Percentiles rank a stretch among this genome's conserved stretches.
phyloP scores from a whole-genome alignment of 2,888 invertebrate species.

The Drosophila falleni region DNA sequence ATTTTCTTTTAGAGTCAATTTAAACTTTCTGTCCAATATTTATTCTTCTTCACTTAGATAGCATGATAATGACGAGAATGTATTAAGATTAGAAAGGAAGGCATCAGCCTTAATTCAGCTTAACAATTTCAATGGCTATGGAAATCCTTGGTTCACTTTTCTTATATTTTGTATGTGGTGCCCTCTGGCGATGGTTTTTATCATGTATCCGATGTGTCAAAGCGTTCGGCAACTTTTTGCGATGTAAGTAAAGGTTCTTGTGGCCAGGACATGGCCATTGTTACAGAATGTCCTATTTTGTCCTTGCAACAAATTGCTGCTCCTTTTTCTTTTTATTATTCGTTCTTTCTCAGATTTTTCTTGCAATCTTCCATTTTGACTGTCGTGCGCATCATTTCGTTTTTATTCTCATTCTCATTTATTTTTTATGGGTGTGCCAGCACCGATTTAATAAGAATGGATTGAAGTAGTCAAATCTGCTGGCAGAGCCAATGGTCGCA shows the following conservation, averaged over 20 bases:
- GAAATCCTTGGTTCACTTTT: constrained; percentile 47
- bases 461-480: constrained; percentile 7
- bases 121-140: constrained; percentile 43
- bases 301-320: constrained; percentile 73
- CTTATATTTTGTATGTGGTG: constrained; percentile 8
- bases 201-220: constrained; percentile 52
- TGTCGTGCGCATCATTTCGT: constrained; percentile 32
- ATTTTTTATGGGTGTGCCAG: constrained; percentile 33
- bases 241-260: constrained; percentile 32
- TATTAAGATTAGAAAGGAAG: constrained; percentile 12
- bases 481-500: constrained; percentile 8
- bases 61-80: constrained; percentile 1
- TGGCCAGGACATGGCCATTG: constrained; percentile 62
- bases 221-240: constrained; percentile 51
- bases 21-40: constrained; percentile 21
- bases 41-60: constrained; percentile 19
- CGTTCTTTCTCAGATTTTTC: constrained; percentile 22
- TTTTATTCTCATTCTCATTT: constrained; percentile 48
- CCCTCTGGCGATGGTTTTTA: constrained; percentile 28
- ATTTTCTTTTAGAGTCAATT: constrained; percentile 5
- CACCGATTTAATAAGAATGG: too few relatives aligned
- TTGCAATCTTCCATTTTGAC: constrained; percentile 41
- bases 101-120: constrained; percentile 31
- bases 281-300: constrained; percentile 72
- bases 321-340: constrained; percentile 30